phyloP scores from a whole-genome alignment of 1,140 invertebrate species.

The Drosophila albomicans region DNA sequence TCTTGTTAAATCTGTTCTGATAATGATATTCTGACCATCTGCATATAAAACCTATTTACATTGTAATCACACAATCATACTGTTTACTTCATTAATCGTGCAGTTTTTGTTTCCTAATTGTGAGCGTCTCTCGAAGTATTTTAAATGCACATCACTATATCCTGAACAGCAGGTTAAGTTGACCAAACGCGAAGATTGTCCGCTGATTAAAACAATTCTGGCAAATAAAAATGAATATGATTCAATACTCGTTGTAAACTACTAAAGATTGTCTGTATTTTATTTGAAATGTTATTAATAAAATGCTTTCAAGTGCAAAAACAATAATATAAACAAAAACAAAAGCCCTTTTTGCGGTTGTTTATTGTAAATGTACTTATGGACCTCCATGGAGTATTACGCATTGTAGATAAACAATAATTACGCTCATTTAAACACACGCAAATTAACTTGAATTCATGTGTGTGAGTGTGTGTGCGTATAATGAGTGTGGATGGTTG shows the following conservation, averaged over 20 bases:
- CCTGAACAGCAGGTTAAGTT: no score
- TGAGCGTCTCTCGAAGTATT: no score
- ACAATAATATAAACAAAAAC: conserved; percentile 1
- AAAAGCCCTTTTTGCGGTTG: conserved; percentile 19
- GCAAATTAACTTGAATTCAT: conserved; percentile 69
- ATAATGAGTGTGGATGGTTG: conserved; percentile 19
- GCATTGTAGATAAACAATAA: conserved; percentile 79
- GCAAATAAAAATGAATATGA: not conserved
- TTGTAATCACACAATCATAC: no score
- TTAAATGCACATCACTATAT: no score
- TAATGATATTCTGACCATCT: no score
- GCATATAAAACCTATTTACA: no score
- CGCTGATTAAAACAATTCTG: not conserved
- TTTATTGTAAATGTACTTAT: conserved; percentile 45
- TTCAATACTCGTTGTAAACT: not conserved
- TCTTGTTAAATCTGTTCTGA: no score
- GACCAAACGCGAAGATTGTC: not conserved
- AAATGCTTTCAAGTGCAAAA: conserved; percentile 4
- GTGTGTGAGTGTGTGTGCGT: conserved; percentile 12
- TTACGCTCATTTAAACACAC: conserved; percentile 78
- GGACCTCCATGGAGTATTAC: conserved; percentile 26
- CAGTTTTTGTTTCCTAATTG: no score
- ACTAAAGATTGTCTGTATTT: not conserved
- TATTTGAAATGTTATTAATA: not conserved
- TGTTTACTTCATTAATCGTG: no score